phyloP scores from a whole-genome alignment of 2,888 invertebrate species.

The Ferrisia virgata region DNA sequence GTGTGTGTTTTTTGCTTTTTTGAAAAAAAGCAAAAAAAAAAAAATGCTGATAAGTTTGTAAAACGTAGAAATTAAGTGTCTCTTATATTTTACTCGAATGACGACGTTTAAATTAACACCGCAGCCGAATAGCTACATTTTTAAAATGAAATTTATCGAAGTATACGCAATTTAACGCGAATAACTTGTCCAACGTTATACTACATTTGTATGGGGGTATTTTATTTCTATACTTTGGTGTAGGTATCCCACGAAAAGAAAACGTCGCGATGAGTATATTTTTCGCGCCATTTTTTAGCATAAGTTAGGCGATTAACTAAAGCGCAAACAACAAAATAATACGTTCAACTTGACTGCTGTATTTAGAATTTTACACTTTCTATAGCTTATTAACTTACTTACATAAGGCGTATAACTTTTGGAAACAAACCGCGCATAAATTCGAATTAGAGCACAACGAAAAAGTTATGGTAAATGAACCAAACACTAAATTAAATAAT shows the following conservation, averaged over 20 bases:
- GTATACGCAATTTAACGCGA: neutral
- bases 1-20: no score
- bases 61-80: conserved; percentile 22
- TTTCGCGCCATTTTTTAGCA: neutral
- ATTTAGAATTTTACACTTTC: neutral
- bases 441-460: neutral
- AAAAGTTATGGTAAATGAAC: neutral
- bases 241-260: neutral
- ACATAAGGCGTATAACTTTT: neutral
- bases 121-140: neutral
- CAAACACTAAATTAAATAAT: neutral
- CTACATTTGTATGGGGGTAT: no score
- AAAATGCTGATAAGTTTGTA: conserved; percentile 23
- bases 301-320: neutral
- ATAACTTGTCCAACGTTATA: neutral
- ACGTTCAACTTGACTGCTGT: neutral
- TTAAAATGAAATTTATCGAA: conserved; percentile 13
- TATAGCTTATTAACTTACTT: no score
- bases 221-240: no score
- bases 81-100: conserved; percentile 5
- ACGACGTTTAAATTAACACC: conserved; percentile 21
- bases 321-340: neutral
- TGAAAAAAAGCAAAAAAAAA: no score
- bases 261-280: neutral
- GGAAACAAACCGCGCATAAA: neutral